Evolutionary conservation across 2,888 invertebrate species (phyloP).

Genomic region (Nomada hirtipes): DNA sequence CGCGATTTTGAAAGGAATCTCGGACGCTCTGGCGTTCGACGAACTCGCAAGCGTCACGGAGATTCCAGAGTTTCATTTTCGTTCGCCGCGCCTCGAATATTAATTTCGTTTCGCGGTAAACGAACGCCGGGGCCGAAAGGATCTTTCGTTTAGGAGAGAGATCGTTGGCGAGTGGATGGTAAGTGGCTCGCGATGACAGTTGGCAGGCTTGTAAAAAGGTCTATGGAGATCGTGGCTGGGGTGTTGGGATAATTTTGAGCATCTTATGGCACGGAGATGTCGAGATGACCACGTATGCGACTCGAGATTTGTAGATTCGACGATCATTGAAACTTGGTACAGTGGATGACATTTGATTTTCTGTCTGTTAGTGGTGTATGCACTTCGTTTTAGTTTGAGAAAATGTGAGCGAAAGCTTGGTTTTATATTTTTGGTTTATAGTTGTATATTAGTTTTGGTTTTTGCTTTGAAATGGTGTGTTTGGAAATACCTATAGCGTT

Average conservation of each 20-base stretch:
- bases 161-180: constrained; percentile 10
- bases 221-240: not conserved
- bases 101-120: constrained; percentile 31
- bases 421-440: too few relatives aligned
- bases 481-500: too few relatives aligned
- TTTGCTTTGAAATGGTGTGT: too few relatives aligned
- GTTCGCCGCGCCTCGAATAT: constrained; percentile 39
- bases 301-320: not conserved
- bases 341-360: not conserved
- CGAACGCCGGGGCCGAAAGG: constrained; percentile 8
- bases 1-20: constrained; percentile 50
- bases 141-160: constrained; percentile 4
- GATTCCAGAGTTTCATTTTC: constrained; percentile 16
- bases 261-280: not conserved
- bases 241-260: not conserved
- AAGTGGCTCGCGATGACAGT: constrained; percentile 16
- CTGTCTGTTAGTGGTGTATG: not conserved
- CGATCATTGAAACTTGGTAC: not conserved
- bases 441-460: too few relatives aligned
- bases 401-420: not conserved
- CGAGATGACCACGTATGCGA: not conserved
- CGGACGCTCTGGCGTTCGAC: constrained; percentile 14
- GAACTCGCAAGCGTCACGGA: constrained; percentile 24
- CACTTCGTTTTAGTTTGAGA: not conserved
- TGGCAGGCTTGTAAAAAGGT: not conserved